phyloP scores from a whole-genome alignment of 53 echinoderm and acorn worm species.

The Echinarachnius parma region DNA sequence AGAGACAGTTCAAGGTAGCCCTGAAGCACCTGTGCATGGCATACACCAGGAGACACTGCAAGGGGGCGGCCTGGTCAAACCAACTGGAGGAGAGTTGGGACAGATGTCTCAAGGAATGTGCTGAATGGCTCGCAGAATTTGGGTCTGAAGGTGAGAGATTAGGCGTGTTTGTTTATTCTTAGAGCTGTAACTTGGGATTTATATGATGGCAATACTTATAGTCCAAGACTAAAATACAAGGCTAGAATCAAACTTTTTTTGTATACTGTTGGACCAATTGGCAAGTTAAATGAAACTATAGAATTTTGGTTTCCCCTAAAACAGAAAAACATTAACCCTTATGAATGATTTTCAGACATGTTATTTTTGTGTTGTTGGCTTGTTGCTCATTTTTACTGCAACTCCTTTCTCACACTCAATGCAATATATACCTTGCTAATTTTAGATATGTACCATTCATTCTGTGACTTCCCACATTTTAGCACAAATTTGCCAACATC shows the following conservation, averaged over 20 bases:
- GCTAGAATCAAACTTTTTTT: background rate
- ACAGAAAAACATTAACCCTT: too few species aligned
- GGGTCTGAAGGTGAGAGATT: constrained; percentile 9
- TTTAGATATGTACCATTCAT: too few species aligned
- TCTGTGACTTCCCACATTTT: too few species aligned
- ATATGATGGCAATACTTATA: background rate
- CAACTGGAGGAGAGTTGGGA: constrained; percentile 20
- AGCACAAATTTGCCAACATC: too few species aligned
- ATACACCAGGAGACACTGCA: constrained; percentile 8
- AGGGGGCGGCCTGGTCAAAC: background rate
- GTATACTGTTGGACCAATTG: too few species aligned
- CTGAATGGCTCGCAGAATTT: constrained; percentile 23
- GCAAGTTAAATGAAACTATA: too few species aligned
- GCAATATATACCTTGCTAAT: too few species aligned
- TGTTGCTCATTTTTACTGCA: too few species aligned
- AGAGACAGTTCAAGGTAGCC: constrained; percentile 27
- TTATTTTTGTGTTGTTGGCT: too few species aligned
- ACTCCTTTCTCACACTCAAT: too few species aligned
- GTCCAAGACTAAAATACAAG: background rate
- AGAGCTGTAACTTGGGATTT: background rate
- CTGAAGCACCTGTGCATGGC: constrained; percentile 28
- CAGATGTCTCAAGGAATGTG: constrained; percentile 8
- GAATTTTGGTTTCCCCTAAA: too few species aligned
- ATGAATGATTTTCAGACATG: too few species aligned
- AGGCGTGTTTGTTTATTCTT: background rate